These are phyloP conservation scores for Pseudeuparius sepicola DNA, from an alignment of 2,888 invertebrate genomes.

Conservation along the genomic window DNA sequence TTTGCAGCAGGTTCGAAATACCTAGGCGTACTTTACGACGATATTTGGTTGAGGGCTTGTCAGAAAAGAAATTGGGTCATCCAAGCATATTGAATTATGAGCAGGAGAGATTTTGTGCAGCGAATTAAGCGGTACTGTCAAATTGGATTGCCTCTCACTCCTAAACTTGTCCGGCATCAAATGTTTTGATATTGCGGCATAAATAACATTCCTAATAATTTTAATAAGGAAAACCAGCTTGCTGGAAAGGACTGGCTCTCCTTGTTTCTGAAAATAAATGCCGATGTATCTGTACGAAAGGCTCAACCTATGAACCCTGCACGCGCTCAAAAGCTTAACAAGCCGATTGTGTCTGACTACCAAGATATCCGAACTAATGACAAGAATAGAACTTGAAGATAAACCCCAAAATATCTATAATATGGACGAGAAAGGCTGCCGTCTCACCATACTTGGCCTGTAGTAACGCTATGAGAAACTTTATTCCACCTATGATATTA, in stretches of 20 bases:
- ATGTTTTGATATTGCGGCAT: conserved; percentile 12
- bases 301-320: conserved; percentile 26
- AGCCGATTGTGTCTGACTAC: conserved; percentile 23
- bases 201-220: conserved; percentile 8
- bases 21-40: conserved; percentile 15
- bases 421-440: conserved; percentile 26
- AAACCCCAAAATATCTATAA: conserved; percentile 27
- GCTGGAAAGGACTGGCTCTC: conserved; percentile 9
- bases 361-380: conserved; percentile 18
- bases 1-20: conserved; percentile 11
- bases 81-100: conserved; percentile 13
- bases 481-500: conserved; percentile 28
- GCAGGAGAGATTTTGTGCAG: conserved; percentile 12
- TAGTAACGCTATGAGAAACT: conserved; percentile 27
- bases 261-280: conserved; percentile 7
- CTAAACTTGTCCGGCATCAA: conserved; percentile 14
- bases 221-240: conserved; percentile 9
- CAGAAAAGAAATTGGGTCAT: conserved; percentile 12
- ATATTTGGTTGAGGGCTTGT: conserved; percentile 1
- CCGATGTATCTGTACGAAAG: conserved; percentile 21
- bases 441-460: conserved; percentile 27
- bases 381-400: too few relatives aligned
- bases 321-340: conserved; percentile 23
- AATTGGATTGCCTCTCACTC: conserved; percentile 11
- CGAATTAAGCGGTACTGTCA: conserved; percentile 12